Conservation (phyloP, 2,888 invertebrate species). For the Apamea crenata region DNA sequence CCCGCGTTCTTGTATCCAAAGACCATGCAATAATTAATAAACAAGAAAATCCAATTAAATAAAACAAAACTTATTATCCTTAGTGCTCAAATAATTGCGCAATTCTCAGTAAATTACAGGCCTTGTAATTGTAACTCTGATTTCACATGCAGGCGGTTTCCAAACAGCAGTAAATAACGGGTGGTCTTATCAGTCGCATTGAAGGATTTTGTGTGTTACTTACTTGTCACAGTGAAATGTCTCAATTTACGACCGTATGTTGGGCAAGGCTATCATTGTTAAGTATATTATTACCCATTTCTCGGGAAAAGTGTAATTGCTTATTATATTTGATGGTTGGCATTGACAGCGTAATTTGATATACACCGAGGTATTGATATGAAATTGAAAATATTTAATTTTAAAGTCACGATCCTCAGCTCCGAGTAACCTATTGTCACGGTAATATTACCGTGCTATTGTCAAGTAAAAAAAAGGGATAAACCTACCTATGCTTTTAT, state of each 20-base stretch:
- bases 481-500: background rate
- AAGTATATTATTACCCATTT: background rate
- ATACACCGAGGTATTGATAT: background rate
- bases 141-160: constrained; percentile 61
- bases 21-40: background rate
- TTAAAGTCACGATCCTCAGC: background rate
- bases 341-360: background rate
- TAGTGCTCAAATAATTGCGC: constrained; percentile 54
- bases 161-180: constrained; percentile 41
- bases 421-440: background rate
- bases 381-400: background rate
- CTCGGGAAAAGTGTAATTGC: background rate
- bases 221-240: constrained; percentile 21
- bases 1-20: background rate
- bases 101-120: constrained; percentile 46
- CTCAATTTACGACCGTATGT: constrained; percentile 26
- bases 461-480: background rate
- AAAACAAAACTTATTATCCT: constrained; percentile 40
- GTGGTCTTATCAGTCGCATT: constrained; percentile 47
- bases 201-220: constrained; percentile 38
- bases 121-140: constrained; percentile 54
- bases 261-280: constrained; percentile 33
- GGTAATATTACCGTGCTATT: too few relatives aligned
- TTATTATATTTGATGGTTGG: background rate
- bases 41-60: constrained; percentile 35